These are phyloP conservation scores for Diuraphis noxia DNA, from an alignment of 1,140 invertebrate genomes.

Conservation along the genomic window DNA sequence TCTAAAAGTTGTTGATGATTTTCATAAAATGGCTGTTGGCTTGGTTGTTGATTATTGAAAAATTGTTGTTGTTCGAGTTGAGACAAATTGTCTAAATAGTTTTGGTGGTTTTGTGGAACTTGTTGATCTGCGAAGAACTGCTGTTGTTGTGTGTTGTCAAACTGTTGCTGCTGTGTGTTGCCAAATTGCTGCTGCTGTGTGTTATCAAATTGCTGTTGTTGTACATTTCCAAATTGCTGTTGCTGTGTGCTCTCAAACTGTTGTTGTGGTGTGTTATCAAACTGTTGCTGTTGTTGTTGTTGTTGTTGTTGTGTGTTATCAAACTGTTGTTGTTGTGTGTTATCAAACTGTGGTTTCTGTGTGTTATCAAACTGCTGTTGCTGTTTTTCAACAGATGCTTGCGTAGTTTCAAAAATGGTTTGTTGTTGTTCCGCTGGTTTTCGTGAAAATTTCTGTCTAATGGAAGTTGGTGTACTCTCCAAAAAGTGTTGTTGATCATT, in stretches of 20 bases:
- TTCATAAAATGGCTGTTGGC: slow-evolving; percentile 5
- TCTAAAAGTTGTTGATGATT: slow-evolving; percentile 37
- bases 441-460: background rate
- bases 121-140: slow-evolving; percentile 43
- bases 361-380: slow-evolving; percentile 5
- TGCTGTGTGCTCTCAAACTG: background rate
- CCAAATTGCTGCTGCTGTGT: background rate
- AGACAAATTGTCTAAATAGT: background rate
- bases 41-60: slow-evolving; percentile 31
- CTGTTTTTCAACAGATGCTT: background rate
- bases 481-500: slow-evolving; percentile 13
- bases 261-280: background rate
- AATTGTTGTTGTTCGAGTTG: slow-evolving; percentile 10
- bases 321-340: background rate
- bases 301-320: background rate
- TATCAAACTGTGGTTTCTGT: background rate
- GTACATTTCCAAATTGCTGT: background rate
- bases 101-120: background rate
- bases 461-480: background rate
- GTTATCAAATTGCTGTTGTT: background rate
- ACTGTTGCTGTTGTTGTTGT: background rate
- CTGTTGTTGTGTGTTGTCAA: slow-evolving; percentile 23
- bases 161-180: background rate
- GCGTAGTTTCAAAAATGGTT: background rate
- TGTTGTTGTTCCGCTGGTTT: slow-evolving; percentile 17